Percentiles rank a stretch among this genome's conserved stretches.
Conservation (phyloP, 2,888 invertebrate genomes). For the Ormyrus thymus region DNA sequence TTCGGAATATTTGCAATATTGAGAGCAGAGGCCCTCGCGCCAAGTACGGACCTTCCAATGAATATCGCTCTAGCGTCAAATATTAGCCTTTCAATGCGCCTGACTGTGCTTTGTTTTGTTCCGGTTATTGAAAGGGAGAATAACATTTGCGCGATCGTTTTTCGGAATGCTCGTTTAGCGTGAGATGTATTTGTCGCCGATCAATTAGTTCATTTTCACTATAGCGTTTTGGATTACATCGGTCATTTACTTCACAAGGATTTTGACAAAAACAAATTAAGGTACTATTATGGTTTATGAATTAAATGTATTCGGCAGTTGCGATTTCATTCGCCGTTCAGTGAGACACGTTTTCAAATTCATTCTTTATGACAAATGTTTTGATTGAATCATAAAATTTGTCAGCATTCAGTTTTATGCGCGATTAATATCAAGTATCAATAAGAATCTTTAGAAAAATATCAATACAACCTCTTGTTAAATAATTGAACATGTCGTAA, state of each 20-base stretch:
- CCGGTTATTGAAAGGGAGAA: slow-evolving; percentile 23
- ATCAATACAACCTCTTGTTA: too few species aligned
- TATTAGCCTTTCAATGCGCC: slow-evolving; percentile 35
- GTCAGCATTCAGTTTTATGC: too few species aligned
- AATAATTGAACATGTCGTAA: too few species aligned
- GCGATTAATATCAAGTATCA: too few species aligned
- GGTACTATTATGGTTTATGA: too few species aligned
- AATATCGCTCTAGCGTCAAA: slow-evolving; percentile 36
- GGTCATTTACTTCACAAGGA: slow-evolving; percentile 17
- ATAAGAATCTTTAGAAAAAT: too few species aligned
- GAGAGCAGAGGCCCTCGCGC: background rate
- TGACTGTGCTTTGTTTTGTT: slow-evolving; percentile 35
- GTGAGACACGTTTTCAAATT: too few species aligned
- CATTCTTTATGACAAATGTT: too few species aligned
- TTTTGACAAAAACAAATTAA: too few species aligned
- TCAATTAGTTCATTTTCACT: slow-evolving; percentile 26
- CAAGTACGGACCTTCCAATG: background rate
- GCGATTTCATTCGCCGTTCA: too few species aligned
- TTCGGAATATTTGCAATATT: slow-evolving; percentile 11
- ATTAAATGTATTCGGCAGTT: too few species aligned
- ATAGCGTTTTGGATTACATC: slow-evolving; percentile 31
- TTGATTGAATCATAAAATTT: too few species aligned
- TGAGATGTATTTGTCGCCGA: slow-evolving; percentile 18
- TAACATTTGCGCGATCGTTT: background rate
- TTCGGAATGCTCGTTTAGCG: background rate